phyloP scores from a whole-genome alignment of 2,888 invertebrate genomes.

The Drosophila tanythrix region DNA sequence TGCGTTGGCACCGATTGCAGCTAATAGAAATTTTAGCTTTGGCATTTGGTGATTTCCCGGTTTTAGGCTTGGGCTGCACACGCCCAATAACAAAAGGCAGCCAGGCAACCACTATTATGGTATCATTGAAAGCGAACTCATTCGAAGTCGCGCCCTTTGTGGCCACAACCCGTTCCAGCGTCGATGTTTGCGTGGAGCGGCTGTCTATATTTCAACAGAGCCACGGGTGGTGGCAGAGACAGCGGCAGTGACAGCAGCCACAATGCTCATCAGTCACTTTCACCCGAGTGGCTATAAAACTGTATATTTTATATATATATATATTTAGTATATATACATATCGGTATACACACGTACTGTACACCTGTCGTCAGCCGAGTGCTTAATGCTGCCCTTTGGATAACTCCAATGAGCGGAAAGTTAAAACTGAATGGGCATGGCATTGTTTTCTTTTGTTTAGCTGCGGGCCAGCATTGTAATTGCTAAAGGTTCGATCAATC shows the following conservation, averaged over 20 bases:
- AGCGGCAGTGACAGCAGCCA: constrained; percentile 44
- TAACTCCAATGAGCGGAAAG: constrained; percentile 63
- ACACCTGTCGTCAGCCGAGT: constrained; percentile 28
- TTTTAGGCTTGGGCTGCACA: constrained; percentile 39
- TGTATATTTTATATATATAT: constrained; percentile 46
- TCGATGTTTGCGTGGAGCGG: constrained; percentile 36
- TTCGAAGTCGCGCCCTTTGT: constrained; percentile 67
- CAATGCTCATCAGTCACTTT: constrained; percentile 77
- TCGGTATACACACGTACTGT: constrained; percentile 9
- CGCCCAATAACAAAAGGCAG: constrained; percentile 52
- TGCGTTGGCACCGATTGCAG: constrained; percentile 69
- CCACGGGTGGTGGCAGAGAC: constrained; percentile 32
- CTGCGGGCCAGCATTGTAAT: constrained; percentile 41
- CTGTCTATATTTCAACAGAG: constrained; percentile 65
- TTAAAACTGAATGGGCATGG: constrained; percentile 55
- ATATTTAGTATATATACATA: constrained; percentile 7
- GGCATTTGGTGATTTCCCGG: constrained; percentile 20
- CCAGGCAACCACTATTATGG: constrained; percentile 39
- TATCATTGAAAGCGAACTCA: constrained; percentile 71
- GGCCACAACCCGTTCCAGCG: constrained; percentile 68
- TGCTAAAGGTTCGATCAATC: constrained; percentile 44
- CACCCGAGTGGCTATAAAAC: constrained; percentile 72
- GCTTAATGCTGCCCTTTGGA: constrained; percentile 56
- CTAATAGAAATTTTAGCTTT: constrained; percentile 56
- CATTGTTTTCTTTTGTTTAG: constrained; percentile 43